These are phyloP conservation scores for Parnassius mnemosyne DNA, from an alignment of 2,888 invertebrate genomes.

Conservation along the genomic window DNA sequence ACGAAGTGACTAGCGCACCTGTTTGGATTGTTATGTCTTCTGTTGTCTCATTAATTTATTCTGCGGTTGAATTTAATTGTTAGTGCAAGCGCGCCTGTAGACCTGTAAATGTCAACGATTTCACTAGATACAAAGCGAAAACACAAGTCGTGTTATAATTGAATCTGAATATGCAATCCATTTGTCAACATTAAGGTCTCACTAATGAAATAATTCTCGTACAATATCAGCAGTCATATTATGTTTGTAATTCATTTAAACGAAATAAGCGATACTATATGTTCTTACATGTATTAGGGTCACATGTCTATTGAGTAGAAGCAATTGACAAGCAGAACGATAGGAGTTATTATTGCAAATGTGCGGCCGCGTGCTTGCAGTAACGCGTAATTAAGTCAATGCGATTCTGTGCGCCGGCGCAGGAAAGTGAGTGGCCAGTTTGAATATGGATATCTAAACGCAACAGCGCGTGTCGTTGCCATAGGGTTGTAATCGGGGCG, in stretches of 20 bases:
- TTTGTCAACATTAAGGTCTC: conserved; percentile 13
- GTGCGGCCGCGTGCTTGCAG: conserved; percentile 31
- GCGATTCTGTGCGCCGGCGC: conserved; percentile 56
- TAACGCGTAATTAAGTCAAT: conserved; percentile 56
- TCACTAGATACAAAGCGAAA: conserved; percentile 16
- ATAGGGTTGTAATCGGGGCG: conserved; percentile 29
- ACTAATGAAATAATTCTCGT: conserved; percentile 4
- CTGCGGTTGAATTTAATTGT: conserved; percentile 24
- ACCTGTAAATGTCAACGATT: conserved; percentile 18
- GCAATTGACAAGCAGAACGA: conserved; percentile 27
- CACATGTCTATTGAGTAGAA: conserved; percentile 29
- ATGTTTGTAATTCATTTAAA: background rate
- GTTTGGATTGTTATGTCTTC: conserved; percentile 21
- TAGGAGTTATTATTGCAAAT: conserved; percentile 19
- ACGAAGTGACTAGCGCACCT: conserved; percentile 16
- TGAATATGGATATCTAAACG: conserved; percentile 64
- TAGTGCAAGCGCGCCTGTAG: conserved; percentile 21
- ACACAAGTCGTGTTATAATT: conserved; percentile 11
- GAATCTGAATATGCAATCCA: conserved; percentile 8
- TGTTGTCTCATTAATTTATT: conserved; percentile 25
- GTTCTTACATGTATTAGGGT: conserved; percentile 28
- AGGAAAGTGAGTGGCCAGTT: conserved; percentile 67
- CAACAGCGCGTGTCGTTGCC: conserved; percentile 32
- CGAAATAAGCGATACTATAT: background rate
- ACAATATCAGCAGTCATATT: conserved; percentile 4